Base-by-base conservation (phyloP, 2,888 invertebrate genomes). In the Tetragonula carbonaria region DNA sequence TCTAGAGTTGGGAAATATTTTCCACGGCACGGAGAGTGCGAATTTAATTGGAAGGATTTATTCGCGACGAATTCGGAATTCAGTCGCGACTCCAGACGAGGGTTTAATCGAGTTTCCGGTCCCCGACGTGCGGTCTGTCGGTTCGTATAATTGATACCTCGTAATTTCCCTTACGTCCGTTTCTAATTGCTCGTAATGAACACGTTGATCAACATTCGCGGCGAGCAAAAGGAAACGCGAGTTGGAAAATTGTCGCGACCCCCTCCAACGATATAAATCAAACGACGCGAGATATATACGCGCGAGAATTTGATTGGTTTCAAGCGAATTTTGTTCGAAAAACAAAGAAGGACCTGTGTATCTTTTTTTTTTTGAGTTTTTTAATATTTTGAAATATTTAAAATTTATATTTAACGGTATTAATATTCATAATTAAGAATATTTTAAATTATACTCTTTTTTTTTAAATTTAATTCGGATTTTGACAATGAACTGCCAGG, bases 71-170 rank as follows among this genome's bases (percentile, higher is more conserved):
- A 74, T 74, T 38, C 53, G 0, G 65, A 65, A 74, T 53, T 65
- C 63, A 28, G 63, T 74, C 38, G 74, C n/a, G 51, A 23, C 74
- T 53, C 59, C 73, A 66, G 74, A 74, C 78, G 74, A 67, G 51
- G 67, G 23, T 73, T 78, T 79, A 79, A 79, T 79, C 78, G 67
- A 79, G 74, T 79, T 79, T 79, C 78, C 68, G 67, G 45, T 50
- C 0, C 45, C 68, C 45, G 66, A 51, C 63, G 33, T 33, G 68
- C 6, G 66, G 59, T 73, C 76, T 75, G 57, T 18, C 74, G 71
- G 68, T 77, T 45, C 51, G 68, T 63, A 82, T 84, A 85, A 85
- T 84, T 84, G 65, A 59, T 79, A 84, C 73, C 80, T 55, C 85
- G 75, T 80, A 67, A 79, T 63, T 80, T 79, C 62, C 76, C 59